Base-by-base conservation (phyloP, 2,888 invertebrate species). In the Aspidiotus rigidus region DNA sequence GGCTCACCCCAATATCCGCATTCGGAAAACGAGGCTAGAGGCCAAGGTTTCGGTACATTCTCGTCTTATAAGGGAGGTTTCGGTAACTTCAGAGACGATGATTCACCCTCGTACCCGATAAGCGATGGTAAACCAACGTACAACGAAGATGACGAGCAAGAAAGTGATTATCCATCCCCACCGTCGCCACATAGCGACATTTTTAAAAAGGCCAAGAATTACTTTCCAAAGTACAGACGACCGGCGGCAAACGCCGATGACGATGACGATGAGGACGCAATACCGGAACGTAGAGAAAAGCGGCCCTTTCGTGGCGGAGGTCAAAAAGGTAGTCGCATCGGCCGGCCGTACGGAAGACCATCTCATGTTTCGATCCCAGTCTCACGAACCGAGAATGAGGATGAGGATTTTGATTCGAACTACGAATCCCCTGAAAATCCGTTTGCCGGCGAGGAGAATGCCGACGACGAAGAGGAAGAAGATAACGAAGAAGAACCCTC, bases 331-430 rank as follows among this genome's bases (percentile, higher is more conserved):
- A 59, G 28, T 39, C 59, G 59, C 16, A 28, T 15, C 8, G 59
- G 59, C 16, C 16, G 59, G 28, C 59, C 59, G 16, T 59, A 59
- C 28, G 59, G 59, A 9, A 28, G 39, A 28, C 59, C 59, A 28
- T 17, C 59, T 10, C 17, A 59, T 10, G 59, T 59, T 10, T 28
- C 59, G 6, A 59, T 59, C 11, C 28, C 59, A 28, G 59, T 59
- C 8, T 15, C 59, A 2, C 16, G 59, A 17, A 59, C 17, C 39
- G 66, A 66, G 42, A 57, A 66, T 5, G 66, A 66, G 40, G 67
- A 67, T 15, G 67, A 67, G 28, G 67, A 67, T 40, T 66, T 66
- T 28, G 64, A 66, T 44, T 17, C 64, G 5, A 66, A 56, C 39
- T 67, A 42, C 49, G 67, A 67, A 39, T 10, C 60, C 13, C 67